Evolutionary conservation across 2,797 vertebrate genomes (phyloP).

Genomic region (Chrosomus eos): DNA sequence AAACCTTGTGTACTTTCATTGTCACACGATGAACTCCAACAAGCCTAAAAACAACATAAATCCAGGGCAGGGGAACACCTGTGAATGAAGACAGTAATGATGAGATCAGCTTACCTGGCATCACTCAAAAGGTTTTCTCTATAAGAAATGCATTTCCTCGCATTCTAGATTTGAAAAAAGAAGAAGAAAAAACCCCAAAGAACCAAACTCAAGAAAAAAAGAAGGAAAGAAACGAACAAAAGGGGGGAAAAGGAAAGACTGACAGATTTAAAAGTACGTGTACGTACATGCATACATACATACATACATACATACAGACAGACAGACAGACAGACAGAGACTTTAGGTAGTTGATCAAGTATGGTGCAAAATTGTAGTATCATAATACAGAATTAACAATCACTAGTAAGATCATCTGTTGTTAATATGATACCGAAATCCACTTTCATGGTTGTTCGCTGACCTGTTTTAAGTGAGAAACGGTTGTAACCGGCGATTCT

Average conservation of each 20-base stretch:
- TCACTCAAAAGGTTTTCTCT: neutral
- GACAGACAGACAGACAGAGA: neutral
- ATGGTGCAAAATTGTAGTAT: neutral
- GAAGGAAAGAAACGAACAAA: neutral
- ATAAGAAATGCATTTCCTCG: neutral
- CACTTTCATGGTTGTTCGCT: neutral
- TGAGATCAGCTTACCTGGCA: neutral
- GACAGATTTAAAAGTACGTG: no score
- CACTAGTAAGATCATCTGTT: neutral
- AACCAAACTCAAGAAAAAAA: neutral
- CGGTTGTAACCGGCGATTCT: neutral
- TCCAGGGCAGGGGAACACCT: conserved; percentile 7
- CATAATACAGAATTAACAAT: neutral
- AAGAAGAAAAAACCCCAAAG: neutral
- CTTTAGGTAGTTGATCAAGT: neutral
- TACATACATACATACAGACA: no score
- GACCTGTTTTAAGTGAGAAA: conserved; percentile 21
- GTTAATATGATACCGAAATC: neutral
- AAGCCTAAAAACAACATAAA: conserved; percentile 29
- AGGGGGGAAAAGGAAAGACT: neutral
- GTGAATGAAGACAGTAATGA: neutral
- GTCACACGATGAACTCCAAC: conserved; percentile 26
- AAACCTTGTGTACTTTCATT: conserved; percentile 80
- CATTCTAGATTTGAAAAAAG: neutral
- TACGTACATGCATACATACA: no score